These are phyloP conservation scores for Cylloceria caligata DNA, from an alignment of 2,888 invertebrate species.

Conservation along the genomic window DNA sequence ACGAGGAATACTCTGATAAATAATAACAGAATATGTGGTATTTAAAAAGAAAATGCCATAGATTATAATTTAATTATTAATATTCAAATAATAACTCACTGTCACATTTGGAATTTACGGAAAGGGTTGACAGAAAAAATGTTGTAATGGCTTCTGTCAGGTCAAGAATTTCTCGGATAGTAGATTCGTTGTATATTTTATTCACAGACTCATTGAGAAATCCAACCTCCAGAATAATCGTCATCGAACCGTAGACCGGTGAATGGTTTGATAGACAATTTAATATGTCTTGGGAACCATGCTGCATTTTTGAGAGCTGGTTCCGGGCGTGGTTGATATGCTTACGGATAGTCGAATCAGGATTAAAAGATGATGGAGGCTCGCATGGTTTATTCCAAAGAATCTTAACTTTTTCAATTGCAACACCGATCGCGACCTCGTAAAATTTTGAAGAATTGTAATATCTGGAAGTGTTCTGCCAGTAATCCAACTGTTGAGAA, in stretches of 20 bases:
- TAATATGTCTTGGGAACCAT: conserved; percentile 81
- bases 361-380: neutral
- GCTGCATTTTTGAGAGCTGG: conserved; percentile 70
- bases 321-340: neutral
- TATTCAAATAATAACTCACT: conserved; percentile 31
- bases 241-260: conserved; percentile 84
- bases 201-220: conserved; percentile 59
- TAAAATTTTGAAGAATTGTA: conserved; percentile 88
- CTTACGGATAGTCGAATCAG: neutral
- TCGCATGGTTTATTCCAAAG: neutral
- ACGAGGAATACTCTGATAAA: conserved; percentile 86
- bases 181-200: conserved; percentile 8
- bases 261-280: conserved; percentile 81
- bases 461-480: conserved; percentile 83
- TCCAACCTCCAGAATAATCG: conserved; percentile 74
- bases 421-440: conserved; percentile 87
- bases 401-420: conserved; percentile 77
- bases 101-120: conserved; percentile 69
- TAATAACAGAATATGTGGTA: conserved; percentile 36
- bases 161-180: conserved; percentile 67
- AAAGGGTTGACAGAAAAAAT: conserved; percentile 77
- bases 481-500: conserved; percentile 81
- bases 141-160: conserved; percentile 74
- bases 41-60: neutral
- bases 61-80: neutral